phyloP scores from a whole-genome alignment of 1,140 invertebrate species.

The Harlomillsia oculata region DNA sequence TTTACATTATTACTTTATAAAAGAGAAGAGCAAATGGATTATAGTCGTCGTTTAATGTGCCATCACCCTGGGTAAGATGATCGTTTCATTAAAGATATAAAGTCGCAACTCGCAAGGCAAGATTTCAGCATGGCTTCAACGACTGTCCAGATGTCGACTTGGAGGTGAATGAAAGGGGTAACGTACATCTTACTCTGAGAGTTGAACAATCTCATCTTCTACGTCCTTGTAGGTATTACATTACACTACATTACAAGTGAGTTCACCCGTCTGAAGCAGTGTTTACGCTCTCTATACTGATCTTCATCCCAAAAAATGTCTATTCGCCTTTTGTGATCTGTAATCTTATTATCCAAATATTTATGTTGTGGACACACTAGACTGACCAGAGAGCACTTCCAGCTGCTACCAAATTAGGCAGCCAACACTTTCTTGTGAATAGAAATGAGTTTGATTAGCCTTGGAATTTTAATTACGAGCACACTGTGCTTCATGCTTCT shows the following conservation, averaged over 20 bases:
- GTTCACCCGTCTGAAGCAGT: too few species aligned
- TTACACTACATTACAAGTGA: too few species aligned
- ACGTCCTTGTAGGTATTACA: background rate
- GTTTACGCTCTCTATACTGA: background rate
- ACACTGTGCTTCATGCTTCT: conserved; percentile 1
- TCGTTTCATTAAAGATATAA: too few species aligned
- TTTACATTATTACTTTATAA: too few species aligned
- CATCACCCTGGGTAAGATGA: too few species aligned
- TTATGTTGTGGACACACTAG: conserved; percentile 14
- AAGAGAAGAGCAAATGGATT: too few species aligned
- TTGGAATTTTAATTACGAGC: conserved; percentile 14
- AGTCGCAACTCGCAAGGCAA: too few species aligned
- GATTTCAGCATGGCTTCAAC: too few species aligned
- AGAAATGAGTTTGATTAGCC: conserved; percentile 15
- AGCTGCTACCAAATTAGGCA: conserved; percentile 18
- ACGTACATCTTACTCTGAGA: background rate
- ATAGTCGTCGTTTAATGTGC: too few species aligned
- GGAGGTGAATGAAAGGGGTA: background rate
- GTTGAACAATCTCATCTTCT: background rate
- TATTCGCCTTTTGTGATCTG: conserved; percentile 11
- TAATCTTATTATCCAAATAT: conserved; percentile 20
- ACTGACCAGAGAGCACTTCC: conserved; percentile 6
- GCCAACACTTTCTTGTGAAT: conserved; percentile 16
- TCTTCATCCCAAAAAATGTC: conserved; percentile 15
- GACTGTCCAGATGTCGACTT: too few species aligned